These are phyloP conservation scores for Caenorhabditis sp. DNA, from an alignment of 2,888 invertebrate species.

Conservation along the genomic window DNA sequence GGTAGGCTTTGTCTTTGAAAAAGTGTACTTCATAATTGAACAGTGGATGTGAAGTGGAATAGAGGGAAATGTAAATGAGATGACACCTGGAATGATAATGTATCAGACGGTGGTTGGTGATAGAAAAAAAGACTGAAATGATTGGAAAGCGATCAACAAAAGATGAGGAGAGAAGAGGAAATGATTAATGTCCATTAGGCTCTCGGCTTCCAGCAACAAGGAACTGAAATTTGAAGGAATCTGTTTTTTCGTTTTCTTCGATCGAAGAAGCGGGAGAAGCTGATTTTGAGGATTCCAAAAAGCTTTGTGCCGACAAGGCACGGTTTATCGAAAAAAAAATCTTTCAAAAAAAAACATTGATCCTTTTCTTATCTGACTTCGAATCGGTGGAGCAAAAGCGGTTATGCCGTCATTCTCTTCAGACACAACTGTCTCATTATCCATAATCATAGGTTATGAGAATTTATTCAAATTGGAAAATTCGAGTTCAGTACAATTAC, in stretches of 20 bases:
- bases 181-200: slow-evolving; percentile 17
- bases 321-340: not conserved
- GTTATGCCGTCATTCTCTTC: not conserved
- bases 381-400: not conserved
- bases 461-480: slow-evolving; percentile 30
- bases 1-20: not conserved
- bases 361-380: not conserved
- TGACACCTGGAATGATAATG: slow-evolving; percentile 31
- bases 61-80: slow-evolving; percentile 16
- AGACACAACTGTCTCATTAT: not conserved
- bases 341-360: not conserved
- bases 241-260: slow-evolving; percentile 4
- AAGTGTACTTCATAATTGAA: not conserved
- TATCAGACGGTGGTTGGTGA: not conserved
- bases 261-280: slow-evolving; percentile 10
- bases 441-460: slow-evolving; percentile 5
- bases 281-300: not conserved
- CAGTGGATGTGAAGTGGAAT: not conserved
- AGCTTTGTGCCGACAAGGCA: too few relatives aligned
- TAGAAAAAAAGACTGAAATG: not conserved
- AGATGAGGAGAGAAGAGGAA: slow-evolving; percentile 2
- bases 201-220: slow-evolving; percentile 1
- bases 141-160: not conserved
- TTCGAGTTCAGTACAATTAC: not conserved
- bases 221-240: slow-evolving; percentile 7